Percentiles rank a stretch among this genome's conserved stretches.
These are phyloP conservation scores for Elysia crispata DNA, from an alignment of 2,888 invertebrate species.

Conservation along the genomic window DNA sequence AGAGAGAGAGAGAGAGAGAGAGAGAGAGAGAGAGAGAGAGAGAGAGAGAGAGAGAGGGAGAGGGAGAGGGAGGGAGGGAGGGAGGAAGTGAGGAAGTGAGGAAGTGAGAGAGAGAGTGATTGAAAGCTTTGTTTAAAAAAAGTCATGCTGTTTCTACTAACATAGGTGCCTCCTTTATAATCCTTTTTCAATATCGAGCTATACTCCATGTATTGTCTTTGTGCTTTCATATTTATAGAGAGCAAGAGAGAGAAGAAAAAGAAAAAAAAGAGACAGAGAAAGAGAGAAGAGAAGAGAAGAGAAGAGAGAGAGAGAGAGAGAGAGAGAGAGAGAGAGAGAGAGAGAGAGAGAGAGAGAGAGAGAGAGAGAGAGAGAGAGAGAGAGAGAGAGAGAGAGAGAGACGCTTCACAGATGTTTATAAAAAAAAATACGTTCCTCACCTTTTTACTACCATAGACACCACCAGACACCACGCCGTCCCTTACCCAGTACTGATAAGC, in stretches of 20 bases:
- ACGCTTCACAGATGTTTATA: too few relatives aligned
- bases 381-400: too few relatives aligned
- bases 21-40: background rate
- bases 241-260: background rate
- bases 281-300: background rate
- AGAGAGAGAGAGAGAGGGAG: background rate
- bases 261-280: background rate
- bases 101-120: background rate
- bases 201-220: too few relatives aligned
- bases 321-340: background rate
- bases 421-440: too few relatives aligned
- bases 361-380: background rate
- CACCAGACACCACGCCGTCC: slow-evolving; percentile 92
- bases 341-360: background rate
- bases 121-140: too few relatives aligned
- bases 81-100: background rate
- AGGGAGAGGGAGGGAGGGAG: background rate
- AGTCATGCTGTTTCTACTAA: too few relatives aligned
- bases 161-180: too few relatives aligned
- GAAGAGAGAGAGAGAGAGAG: background rate
- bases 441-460: slow-evolving; percentile 84
- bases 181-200: too few relatives aligned
- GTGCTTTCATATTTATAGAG: too few relatives aligned
- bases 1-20: background rate
- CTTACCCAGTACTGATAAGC: slow-evolving; percentile 93